Evolutionary conservation across 2,888 invertebrate genomes (phyloP).

Genomic region (Syrphus vitripennis): DNA sequence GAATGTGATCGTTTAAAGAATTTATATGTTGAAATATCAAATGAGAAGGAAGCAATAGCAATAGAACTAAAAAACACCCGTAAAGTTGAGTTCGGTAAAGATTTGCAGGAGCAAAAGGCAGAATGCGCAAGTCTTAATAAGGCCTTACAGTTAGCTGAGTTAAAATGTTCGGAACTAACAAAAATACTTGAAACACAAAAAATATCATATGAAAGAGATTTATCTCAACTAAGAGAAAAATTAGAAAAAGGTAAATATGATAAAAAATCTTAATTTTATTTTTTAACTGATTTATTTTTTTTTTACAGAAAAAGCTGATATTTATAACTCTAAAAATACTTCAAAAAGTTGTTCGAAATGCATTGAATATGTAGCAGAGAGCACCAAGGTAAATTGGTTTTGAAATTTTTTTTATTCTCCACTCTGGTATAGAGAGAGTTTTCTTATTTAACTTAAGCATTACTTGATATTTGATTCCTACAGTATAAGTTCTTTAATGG

Average conservation of each 20-base stretch:
- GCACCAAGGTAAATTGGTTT: constrained; percentile 76
- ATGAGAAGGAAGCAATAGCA: constrained; percentile 83
- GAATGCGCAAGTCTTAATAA: constrained; percentile 83
- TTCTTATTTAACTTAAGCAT: neutral
- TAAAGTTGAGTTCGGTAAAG: constrained; percentile 81
- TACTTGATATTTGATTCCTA: too few species aligned
- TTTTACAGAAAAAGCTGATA: constrained; percentile 71
- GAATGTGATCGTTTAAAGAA: constrained; percentile 84
- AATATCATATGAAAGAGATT: constrained; percentile 77
- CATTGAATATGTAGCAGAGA: constrained; percentile 76
- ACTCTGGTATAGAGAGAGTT: too few species aligned
- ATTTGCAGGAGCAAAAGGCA: constrained; percentile 82
- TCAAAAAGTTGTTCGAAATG: constrained; percentile 77
- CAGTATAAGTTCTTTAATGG: too few species aligned
- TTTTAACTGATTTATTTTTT: neutral
- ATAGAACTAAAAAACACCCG: constrained; percentile 84
- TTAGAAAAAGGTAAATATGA: constrained; percentile 74
- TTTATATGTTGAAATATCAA: constrained; percentile 83
- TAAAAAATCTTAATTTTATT: neutral
- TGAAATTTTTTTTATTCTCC: neutral
- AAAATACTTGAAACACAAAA: constrained; percentile 83
- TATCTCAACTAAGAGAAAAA: constrained; percentile 75
- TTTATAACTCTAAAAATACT: constrained; percentile 69
- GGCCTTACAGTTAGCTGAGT: constrained; percentile 77
- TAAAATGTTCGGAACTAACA: constrained; percentile 77